Base-by-base conservation (phyloP, 2,113 vertebrate genomes). In the Cyanoliseus patagonus region DNA sequence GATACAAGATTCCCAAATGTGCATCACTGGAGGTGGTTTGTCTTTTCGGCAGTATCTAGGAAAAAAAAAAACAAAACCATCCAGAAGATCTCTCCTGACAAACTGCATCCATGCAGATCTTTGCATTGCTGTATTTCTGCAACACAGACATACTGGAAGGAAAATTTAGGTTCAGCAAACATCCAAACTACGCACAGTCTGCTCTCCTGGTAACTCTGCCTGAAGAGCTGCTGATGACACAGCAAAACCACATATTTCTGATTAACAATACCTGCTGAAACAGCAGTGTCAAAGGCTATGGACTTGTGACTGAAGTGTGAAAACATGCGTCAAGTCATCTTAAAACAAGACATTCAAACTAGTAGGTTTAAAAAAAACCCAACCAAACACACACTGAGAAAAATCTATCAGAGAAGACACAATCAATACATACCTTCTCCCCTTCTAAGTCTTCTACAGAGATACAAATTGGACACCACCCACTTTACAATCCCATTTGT, bases 1-100 rank as follows among this genome's bases (percentile, higher is more conserved):
- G 37, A 63, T 13, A 62, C 0, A 1, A 46, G 20, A 67, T 57
- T 84, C 42, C 39, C 0, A 0, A 78, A n/a, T 0, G 0, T 33
- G 82, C 27, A 17, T 52, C 7, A 17, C 55, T 46, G 49, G 61
- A 2, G 7, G 19, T 55, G 5, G 30, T 31, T 59, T 68, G 35
- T 28, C 49, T 70, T 78, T 75, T 3, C 5, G 25, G 33, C 4
- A 3, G 27, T 17, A 88, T 72, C 69, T 57, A 76, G 52, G 27
- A 15, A 62, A 77, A 13, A n/a, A n/a, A 14, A 7, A 44, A 4
- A 1, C 49, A 8, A 4, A 64, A 69, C 9, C 6, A 17, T 22
- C 49, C 53, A 62, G 31, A 10, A 79, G 42, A 42, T 67, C 7
- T 8, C 15, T 62, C 33, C 63, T 46, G 52, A 70, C 37, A 68